Base-by-base conservation (phyloP, 37 sponge, comb jelly and placozoan genomes). In the Dysidea cf. avara region DNA sequence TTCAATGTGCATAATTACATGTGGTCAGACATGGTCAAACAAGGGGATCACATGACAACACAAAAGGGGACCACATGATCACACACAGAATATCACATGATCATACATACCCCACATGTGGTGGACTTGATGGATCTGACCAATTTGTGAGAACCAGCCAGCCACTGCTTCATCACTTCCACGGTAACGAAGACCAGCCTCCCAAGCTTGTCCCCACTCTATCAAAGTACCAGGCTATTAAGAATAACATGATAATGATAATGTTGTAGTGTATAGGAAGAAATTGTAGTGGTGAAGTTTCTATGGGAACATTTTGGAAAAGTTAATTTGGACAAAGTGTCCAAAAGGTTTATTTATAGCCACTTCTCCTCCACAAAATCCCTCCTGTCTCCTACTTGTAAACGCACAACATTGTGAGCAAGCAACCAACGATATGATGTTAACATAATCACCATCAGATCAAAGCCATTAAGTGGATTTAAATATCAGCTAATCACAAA, bases 61-160 rank as follows among this genome's bases (percentile, higher is more conserved):
- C 61, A 59, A 24, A 59, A 24, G 24, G 28, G 24, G 28, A 59
- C n/a, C n/a, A n/a, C n/a, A n/a, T n/a, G n/a, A n/a, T n/a, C 13
- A 71, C 55, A 70, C 39, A 52, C 53, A 24, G 32, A 70, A 30
- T 31, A 24, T 46, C 46, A 68, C 48, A 53, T 17, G 25, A 13
- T 6, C 7, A 53, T 3, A 56, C 83, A 71, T 54, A 92, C 93
- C 81, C 96, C 96, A 94, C 46, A 94, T 53, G 55, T 94, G 96
- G 67, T 91, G 77, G 33, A 94, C 96, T 25, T 69, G 66, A 51
- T 94, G 89, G 72, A 94, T 81, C 20, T 79, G 47, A 9, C 96
- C 96, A 68, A 94, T 83, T 62, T 91, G 92, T 7, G 96, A 87
- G 77, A 94, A 94, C 85, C 84, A 91, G 1, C 96, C 96, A 24